Evolutionary conservation across 1,140 invertebrate genomes (phyloP).

Genomic region (Euwallacea similis): DNA sequence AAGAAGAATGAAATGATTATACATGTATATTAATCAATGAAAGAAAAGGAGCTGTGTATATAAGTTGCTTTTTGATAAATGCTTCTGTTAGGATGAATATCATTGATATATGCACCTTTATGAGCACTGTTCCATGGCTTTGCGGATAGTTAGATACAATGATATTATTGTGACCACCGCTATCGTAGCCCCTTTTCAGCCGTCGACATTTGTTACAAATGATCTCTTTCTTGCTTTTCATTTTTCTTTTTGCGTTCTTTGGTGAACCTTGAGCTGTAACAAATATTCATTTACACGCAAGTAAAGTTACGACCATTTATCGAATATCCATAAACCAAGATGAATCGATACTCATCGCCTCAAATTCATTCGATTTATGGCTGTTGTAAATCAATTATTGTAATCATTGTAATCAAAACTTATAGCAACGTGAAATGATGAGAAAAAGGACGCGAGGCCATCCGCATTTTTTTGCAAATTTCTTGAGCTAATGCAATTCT

Average conservation of each 20-base stretch:
- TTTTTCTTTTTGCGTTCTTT: background rate
- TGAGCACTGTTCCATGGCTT: conserved; percentile 14
- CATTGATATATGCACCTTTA: conserved; percentile 12
- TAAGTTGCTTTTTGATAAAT: too few species aligned
- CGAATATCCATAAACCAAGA: background rate
- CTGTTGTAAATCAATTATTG: background rate
- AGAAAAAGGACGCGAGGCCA: too few species aligned
- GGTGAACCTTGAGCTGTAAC: background rate
- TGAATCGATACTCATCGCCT: background rate
- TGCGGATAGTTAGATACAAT: conserved; percentile 10
- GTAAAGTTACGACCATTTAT: background rate
- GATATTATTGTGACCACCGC: conserved; percentile 24
- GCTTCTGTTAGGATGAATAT: background rate
- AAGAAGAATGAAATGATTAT: too few species aligned
- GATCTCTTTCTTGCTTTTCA: background rate
- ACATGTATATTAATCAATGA: too few species aligned
- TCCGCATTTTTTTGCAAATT: too few species aligned
- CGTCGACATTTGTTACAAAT: conserved; percentile 20
- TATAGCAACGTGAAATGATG: too few species aligned
- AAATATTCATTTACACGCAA: background rate
- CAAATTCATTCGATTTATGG: background rate
- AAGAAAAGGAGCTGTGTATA: too few species aligned
- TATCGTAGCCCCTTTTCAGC: conserved; percentile 13
- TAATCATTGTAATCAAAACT: too few species aligned
- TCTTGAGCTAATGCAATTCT: too few species aligned